Evolutionary conservation across 2,797 vertebrate genomes (phyloP).

Genomic region (Phylloscopus collybita): DNA sequence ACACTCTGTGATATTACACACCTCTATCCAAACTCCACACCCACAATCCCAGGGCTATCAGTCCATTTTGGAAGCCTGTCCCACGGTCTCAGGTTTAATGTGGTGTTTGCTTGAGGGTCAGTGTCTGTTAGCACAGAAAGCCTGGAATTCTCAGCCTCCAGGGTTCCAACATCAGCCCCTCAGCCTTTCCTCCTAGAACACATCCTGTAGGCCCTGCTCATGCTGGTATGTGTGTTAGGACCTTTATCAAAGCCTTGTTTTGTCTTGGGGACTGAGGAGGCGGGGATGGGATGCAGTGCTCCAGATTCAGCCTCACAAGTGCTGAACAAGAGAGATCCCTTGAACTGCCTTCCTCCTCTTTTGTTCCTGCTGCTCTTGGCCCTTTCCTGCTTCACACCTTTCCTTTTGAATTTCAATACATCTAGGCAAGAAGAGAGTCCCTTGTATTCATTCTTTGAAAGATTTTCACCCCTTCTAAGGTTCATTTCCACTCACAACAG

Average conservation of each 20-base stretch:
- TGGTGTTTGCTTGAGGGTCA: background rate
- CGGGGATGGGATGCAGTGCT: background rate
- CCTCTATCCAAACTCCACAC: background rate
- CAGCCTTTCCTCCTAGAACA: background rate
- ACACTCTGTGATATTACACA: background rate
- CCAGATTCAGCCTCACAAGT: background rate
- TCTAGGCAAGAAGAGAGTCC: background rate
- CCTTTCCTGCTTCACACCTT: background rate
- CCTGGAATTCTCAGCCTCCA: background rate
- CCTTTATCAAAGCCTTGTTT: background rate
- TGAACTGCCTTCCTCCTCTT: background rate
- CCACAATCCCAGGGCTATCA: background rate
- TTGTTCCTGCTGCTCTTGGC: background rate
- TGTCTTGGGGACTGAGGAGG: background rate
- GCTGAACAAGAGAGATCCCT: background rate
- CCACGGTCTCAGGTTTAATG: too few relatives aligned
- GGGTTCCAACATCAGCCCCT: background rate
- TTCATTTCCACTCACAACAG: background rate
- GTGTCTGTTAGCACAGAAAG: background rate
- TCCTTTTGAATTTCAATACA: background rate
- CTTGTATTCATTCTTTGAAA: background rate
- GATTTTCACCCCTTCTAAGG: background rate
- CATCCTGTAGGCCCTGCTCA: background rate
- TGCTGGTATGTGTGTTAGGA: too few relatives aligned
- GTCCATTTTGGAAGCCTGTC: too few relatives aligned